Conservation (phyloP, 2,113 vertebrate genomes). For the Python bivittatus region DNA sequence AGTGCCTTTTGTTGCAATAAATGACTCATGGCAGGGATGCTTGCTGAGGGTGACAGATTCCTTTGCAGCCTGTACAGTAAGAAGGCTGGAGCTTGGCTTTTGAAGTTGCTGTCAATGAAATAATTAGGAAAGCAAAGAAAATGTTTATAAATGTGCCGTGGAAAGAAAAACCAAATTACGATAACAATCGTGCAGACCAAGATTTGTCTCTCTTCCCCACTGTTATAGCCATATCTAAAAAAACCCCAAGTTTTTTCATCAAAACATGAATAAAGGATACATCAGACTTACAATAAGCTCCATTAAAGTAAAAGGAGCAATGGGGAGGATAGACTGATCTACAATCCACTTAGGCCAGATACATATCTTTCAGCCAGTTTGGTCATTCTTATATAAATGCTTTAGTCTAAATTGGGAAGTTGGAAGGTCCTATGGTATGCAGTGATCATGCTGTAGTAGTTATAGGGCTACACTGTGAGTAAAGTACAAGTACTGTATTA, state of each 20-base stretch:
- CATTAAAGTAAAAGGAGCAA: not conserved
- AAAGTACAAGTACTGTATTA: constrained; percentile 22
- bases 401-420: not conserved
- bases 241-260: constrained; percentile 3
- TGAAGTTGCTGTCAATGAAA: constrained; percentile 53
- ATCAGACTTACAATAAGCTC: not conserved
- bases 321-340: not conserved
- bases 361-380: not conserved
- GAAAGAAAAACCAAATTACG: constrained; percentile 28
- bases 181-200: constrained; percentile 4
- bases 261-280: not conserved
- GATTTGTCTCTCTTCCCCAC: not conserved
- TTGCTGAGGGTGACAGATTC: constrained; percentile 39
- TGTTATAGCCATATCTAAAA: not conserved
- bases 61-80: constrained; percentile 41
- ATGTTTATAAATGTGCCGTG: constrained; percentile 41
- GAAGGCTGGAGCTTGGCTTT: constrained; percentile 49
- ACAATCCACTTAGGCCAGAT: not conserved
- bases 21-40: constrained; percentile 62
- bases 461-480: constrained; percentile 13
- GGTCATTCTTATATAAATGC: not conserved
- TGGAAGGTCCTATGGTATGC: not conserved
- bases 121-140: constrained; percentile 43
- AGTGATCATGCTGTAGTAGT: not conserved
- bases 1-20: constrained; percentile 57